Conservation (phyloP, 2,113 vertebrate species). For the Nematolebias whitei region DNA sequence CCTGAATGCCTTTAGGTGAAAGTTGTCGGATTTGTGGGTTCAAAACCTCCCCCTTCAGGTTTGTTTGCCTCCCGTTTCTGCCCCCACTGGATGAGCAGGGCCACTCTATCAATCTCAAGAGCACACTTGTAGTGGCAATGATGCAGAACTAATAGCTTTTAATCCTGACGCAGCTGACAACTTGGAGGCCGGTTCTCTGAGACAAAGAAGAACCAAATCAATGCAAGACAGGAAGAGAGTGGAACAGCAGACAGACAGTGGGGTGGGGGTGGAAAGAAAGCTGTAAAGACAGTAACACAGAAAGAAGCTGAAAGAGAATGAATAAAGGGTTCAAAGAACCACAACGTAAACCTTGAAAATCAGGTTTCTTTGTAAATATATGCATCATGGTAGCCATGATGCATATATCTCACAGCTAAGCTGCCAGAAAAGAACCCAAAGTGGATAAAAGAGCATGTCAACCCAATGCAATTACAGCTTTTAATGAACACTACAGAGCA, state of each 20-base stretch:
- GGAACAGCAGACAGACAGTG: not conserved
- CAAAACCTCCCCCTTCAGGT: slow-evolving; percentile 44
- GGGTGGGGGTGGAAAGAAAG: not conserved
- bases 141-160: slow-evolving; percentile 84
- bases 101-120: slow-evolving; percentile 79
- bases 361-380: not conserved
- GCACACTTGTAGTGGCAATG: slow-evolving; percentile 81
- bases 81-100: slow-evolving; percentile 66
- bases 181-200: slow-evolving; percentile 71
- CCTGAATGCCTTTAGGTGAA: slow-evolving; percentile 45
- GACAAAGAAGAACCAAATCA: slow-evolving; percentile 76
- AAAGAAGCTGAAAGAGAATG: slow-evolving; percentile 1
- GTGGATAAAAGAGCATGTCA: slow-evolving; percentile 76
- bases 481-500: slow-evolving; percentile 77
- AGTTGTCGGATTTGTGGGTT: slow-evolving; percentile 51
- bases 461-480: slow-evolving; percentile 78
- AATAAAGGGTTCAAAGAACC: not conserved
- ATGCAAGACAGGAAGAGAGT: slow-evolving; percentile 45
- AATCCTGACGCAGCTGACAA: slow-evolving; percentile 83
- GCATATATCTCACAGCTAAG: slow-evolving; percentile 49
- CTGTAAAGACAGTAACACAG: slow-evolving; percentile 1
- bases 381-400: no score
- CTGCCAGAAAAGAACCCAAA: slow-evolving; percentile 61
- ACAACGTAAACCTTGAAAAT: not conserved
- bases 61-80: slow-evolving; percentile 57